Evolutionary conservation across 2,113 vertebrate species (phyloP), one percentile per base, ranked within the genome.

Genomic region (Anarrhichthys ocellatus): DNA sequence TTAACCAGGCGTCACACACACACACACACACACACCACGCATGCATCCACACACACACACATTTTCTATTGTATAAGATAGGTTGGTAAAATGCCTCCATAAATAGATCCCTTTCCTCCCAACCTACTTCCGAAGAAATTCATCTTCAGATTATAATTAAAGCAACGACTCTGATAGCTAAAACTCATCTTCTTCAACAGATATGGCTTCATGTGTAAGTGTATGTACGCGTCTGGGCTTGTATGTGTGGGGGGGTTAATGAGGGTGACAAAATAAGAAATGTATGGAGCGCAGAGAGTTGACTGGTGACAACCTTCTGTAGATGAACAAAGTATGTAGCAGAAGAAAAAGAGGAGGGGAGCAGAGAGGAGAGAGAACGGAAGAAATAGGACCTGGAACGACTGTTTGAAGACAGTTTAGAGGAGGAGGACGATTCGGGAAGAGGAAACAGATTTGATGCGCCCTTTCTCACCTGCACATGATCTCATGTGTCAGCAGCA

Each of bases 401-500:
- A 17, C 24, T n/a, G 38, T 36, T 36, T 61, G 9, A 76, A n/a
- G 29, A 50, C 27, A 29, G 66, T 48, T 68, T 48, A n/a, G 24
- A 85, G 10, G 36, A 29, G 40, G 76, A 62, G 54, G 29, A 62
- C 50, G 42, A 74, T 34, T n/a, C 15, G 29, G 5, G 81, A 67
- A 7, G n/a, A 42, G 54, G 14, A 48, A 52, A 17, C n/a, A 42
- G 69, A 74, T 1, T 42, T 40, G 65, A 69, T 46, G 64, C 42
- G 36, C 82, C 8, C n/a, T 9, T 54, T 91, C 96, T 87, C 96
- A 99, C 98, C 98, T 99, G 97, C 98, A 99, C 98, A 99, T 99
- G 95, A 99, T 99, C 94, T 99, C 98, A 36, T 99, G 98, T 71
- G 98, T 99, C 93, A 99, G 96, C 86, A 99, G 94, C 85, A 99